Evolutionary conservation across 2,888 invertebrate genomes (phyloP), one percentile per base, ranked within the genome.

Genomic region (Hyppa rectilinea): DNA sequence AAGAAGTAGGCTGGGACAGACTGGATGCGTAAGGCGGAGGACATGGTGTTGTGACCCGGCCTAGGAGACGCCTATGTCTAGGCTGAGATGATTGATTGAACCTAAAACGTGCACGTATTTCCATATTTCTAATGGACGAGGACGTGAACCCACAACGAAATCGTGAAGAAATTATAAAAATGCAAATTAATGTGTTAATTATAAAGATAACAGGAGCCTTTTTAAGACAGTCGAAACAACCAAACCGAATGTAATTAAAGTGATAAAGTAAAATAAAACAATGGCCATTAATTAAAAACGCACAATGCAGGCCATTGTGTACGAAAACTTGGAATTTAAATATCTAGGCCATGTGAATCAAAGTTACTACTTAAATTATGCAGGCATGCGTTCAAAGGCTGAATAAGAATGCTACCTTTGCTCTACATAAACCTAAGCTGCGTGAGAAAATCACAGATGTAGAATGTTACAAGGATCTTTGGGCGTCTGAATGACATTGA

Each of bases 341-440:
- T 59, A 82, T 68, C 58, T 82, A 59, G 79, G 74, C 17, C 61
- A 79, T 56, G 64, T 12, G 75, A 78, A 82, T 79, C 43, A 31
- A 72, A 50, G 26, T 53, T 52, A 61, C n/a, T 40, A 45, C 38
- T n/a, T 69, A 60, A 68, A 61, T 61, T 82, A 80, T 82, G 79
- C 82, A 80, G 58, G 58, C 45, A 82, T 73, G 80, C 63, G 52
- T 34, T 67, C 26, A 50, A 50, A 68, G 71, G 64, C 82, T 61
- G 60, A 40, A 78, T 58, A 23, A n/a, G 64, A 81, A 72, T 76
- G 49, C 31, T 67, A 61, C 82, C 67, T 81, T 61, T 65, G 79
- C 73, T 55, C 50, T 45, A 63, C 26, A 52, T 61, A 58, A 47
- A 59, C 7, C 52, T 14, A 29, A 65, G 31, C 29, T 14, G 58